Evolutionary conservation across 2,113 vertebrate genomes (phyloP), one percentile per base, ranked within the genome.

Genomic region (Pholis gunnellus): DNA sequence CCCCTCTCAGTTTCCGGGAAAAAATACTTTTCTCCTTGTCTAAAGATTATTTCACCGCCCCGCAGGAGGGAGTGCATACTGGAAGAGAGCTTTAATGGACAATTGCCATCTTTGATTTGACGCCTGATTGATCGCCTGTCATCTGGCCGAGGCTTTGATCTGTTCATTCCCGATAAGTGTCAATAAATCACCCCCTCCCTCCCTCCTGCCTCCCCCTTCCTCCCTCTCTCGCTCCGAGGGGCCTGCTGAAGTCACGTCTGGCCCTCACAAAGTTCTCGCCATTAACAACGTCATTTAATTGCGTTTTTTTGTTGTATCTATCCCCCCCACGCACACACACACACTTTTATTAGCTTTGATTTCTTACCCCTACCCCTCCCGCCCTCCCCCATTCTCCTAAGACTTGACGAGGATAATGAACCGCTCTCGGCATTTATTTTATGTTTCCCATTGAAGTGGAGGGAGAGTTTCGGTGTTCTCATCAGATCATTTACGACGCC

Each of bases 91-190:
- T 96, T 96, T 96, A 96, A 95, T 97, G 97, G 97, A 96, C 96
- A 96, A 92, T 96, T 96, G 96, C 96, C 96, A 97, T 96, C 96
- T 97, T 98, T 97, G 96, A 97, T 98, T 98, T 98, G 97, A 99
- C 94, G 95, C 93, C 94, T 97, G 97, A 99, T 98, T 97, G 98
- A 99, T 98, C 90, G 93, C 94, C 96, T 90, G 96, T 98, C 98
- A 97, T 95, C 94, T 89, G 91, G 72, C 82, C 92, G 94, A 88
- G 95, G 95, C 96, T 99, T 99, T 98, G 97, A 99, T 98, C 97
- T 99, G 97, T 98, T 98, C 96, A 97, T 97, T 97, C 96, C 96
- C 95, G 96, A 99, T 99, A 97, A 97, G 96, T 97, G 97, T 98
- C 97, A 96, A 98, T 98, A 97, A 98, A 98, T 98, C 96, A 97